Evolutionary conservation across 2,797 vertebrate species (phyloP).

Genomic region (Myiotriccus ornatus): DNA sequence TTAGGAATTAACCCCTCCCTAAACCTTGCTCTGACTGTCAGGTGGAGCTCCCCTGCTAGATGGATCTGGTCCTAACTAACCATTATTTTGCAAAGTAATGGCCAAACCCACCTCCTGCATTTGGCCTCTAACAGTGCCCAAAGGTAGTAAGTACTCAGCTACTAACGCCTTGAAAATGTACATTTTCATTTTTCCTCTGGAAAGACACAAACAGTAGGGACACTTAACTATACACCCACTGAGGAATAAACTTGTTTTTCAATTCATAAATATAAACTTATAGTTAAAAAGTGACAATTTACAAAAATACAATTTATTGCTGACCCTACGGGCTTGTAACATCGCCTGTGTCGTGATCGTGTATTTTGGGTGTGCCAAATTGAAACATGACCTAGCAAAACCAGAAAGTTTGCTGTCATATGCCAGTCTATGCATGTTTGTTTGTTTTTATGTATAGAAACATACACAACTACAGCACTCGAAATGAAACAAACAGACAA

Average conservation of each 20-base stretch:
- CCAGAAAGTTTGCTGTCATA: conserved; percentile 57
- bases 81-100: background rate
- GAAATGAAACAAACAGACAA: background rate
- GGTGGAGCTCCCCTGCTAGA: background rate
- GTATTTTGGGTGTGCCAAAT: background rate
- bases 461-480: background rate
- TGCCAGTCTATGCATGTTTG: background rate
- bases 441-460: conserved; percentile 14
- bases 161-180: background rate
- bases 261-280: conserved; percentile 64
- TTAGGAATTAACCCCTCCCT: background rate
- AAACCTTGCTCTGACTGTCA: background rate
- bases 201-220: conserved; percentile 65
- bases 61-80: background rate
- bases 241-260: conserved; percentile 18
- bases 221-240: conserved; percentile 54
- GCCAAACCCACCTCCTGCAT: background rate
- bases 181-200: conserved; percentile 61
- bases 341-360: background rate
- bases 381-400: conserved; percentile 59
- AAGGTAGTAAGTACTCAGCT: background rate
- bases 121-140: background rate
- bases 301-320: conserved; percentile 76
- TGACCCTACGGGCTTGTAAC: conserved; percentile 30
- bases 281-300: conserved; percentile 63